A percentile compares a stretch with the other conserved stretches of the same genome.
Evolutionary conservation across 2,113 vertebrate species (phyloP).

Genomic region (Notarius quadriscutis): DNA sequence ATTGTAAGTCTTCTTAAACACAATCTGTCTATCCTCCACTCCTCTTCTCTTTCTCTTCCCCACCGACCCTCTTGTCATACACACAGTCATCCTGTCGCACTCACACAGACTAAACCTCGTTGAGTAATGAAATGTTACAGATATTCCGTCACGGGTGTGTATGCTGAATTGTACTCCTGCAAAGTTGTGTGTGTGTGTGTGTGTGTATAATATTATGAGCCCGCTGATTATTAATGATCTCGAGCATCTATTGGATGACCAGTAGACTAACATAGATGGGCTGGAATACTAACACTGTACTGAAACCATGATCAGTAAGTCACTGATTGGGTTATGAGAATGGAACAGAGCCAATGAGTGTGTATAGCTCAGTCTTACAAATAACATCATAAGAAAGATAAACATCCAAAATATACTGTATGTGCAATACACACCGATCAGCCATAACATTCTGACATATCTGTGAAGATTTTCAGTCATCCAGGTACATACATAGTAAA

Average conservation of each 20-base stretch:
- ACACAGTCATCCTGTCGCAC: not conserved
- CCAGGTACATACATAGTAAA: too few species aligned
- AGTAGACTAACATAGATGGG: not conserved
- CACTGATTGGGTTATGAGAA: not conserved
- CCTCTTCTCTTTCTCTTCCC: not conserved
- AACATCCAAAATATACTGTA: not conserved
- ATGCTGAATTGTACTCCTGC: not conserved
- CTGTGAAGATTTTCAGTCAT: too few species aligned
- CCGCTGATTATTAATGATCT: conserved; percentile 3
- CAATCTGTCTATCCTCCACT: not conserved
- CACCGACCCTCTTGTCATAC: not conserved
- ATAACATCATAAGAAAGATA: not conserved
- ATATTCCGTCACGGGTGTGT: conserved; percentile 10
- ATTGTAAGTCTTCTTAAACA: not conserved
- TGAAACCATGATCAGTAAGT: not conserved
- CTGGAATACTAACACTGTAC: not conserved
- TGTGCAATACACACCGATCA: not conserved
- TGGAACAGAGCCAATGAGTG: not conserved
- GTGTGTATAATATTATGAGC: not conserved
- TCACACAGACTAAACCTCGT: not conserved
- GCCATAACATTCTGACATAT: too few species aligned
- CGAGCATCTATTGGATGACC: not conserved
- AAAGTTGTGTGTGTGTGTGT: not conserved
- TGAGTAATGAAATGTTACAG: conserved; percentile 21
- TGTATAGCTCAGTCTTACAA: not conserved